Evolutionary conservation across 1,140 invertebrate genomes (phyloP).

Genomic region (silkworm (Bombyx mori)): ASM3026992v2 NC_085127.1:7378501-7379000

Average conservation of each 20-base stretch:
- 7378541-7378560: constrained; percentile 24
- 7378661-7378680: constrained; percentile 61
- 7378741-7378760: too few relatives aligned
- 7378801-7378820: too few relatives aligned
- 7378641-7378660: constrained; percentile 46
- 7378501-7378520: constrained; percentile 24
- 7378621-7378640: constrained; percentile 60
- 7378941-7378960: constrained; percentile 62
- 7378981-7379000: constrained; percentile 69
- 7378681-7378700: constrained; percentile 27
- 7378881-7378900: constrained; percentile 6
- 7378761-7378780: too few relatives aligned
- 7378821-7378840: too few relatives aligned
- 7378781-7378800: too few relatives aligned
- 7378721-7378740: neutral
- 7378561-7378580: constrained; percentile 31
- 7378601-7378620: constrained; percentile 57
- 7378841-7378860: too few relatives aligned
- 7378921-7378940: constrained; percentile 44
- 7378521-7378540: constrained; percentile 49
- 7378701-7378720: neutral
- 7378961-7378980: constrained; percentile 40
- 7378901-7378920: constrained; percentile 63
- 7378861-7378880: too few relatives aligned
- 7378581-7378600: constrained; percentile 50